phyloP scores from a whole-genome alignment of 2,797 vertebrate genomes.

The Molossus molossus region DNA sequence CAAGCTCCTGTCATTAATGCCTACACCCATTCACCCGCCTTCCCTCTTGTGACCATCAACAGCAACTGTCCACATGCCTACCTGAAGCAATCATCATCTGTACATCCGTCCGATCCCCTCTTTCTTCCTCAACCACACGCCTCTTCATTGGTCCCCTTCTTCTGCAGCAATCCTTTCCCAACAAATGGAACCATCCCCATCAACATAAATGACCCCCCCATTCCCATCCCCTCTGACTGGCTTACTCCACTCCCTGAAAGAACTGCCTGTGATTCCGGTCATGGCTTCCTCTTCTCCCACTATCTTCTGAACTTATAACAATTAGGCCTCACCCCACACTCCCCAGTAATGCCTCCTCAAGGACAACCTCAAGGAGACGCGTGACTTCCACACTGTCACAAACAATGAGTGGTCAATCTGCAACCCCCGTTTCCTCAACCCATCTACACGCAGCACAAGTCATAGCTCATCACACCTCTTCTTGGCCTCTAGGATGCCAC shows the following conservation, averaged over 20 bases:
- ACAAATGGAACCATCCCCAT: not conserved
- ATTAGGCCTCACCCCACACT: not conserved
- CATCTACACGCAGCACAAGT: not conserved
- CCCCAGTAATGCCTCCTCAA: not conserved
- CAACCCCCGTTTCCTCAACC: not conserved
- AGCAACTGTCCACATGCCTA: not conserved
- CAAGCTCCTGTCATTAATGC: not conserved
- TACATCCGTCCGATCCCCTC: too few relatives aligned
- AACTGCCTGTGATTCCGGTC: not conserved
- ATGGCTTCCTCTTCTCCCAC: not conserved
- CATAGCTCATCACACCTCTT: not conserved
- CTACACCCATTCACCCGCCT: not conserved
- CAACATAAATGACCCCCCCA: not conserved
- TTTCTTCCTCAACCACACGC: not conserved
- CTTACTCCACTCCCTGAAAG: not conserved
- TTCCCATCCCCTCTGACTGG: not conserved
- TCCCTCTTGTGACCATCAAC: not conserved
- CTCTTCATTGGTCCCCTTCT: not conserved
- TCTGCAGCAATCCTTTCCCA: not conserved
- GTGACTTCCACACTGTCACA: not conserved
- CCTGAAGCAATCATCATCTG: not conserved
- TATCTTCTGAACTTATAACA: not conserved
- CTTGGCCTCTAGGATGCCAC: not conserved
- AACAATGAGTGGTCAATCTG: not conserved
- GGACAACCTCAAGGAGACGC: not conserved